Evolutionary conservation across 2,113 vertebrate species (phyloP).

Genomic region (Fregetta grallaria): DNA sequence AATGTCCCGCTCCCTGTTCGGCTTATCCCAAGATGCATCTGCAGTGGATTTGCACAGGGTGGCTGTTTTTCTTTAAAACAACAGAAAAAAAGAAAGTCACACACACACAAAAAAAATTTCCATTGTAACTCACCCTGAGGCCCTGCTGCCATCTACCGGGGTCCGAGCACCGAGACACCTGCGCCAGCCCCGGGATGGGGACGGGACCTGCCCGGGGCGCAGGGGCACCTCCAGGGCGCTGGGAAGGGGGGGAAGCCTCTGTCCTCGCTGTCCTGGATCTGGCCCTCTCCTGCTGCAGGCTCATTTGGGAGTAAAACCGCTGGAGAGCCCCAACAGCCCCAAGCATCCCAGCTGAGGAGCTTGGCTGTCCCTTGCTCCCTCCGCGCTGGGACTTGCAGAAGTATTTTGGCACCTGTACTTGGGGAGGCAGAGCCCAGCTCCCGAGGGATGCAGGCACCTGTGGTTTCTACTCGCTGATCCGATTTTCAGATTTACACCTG

Average conservation of each 20-base stretch:
- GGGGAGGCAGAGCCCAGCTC: not conserved
- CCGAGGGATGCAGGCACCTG: no score
- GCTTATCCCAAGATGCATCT: not conserved
- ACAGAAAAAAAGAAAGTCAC: rapidly evolving
- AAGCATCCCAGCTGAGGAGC: not conserved
- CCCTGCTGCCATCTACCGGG: slow-evolving; percentile 56
- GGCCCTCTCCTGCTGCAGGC: not conserved
- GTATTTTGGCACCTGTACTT: rapidly evolving
- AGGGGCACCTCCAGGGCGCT: no score
- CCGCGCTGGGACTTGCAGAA: not conserved
- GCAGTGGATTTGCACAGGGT: not conserved
- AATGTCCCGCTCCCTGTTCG: not conserved
- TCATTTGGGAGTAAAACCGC: not conserved
- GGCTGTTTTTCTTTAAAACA: not conserved
- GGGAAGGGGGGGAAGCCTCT: rapidly evolving
- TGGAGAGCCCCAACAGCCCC: not conserved
- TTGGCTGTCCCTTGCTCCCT: not conserved
- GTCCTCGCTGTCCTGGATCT: not conserved
- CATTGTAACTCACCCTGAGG: not conserved
- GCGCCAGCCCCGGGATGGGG: rapidly evolving
- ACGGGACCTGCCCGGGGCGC: rapidly evolving
- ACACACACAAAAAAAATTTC: rapidly evolving
- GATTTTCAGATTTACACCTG: not conserved
- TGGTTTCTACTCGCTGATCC: not conserved
- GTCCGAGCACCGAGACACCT: rapidly evolving